These are phyloP conservation scores for Syngnathus scovelli DNA, from an alignment of 2,113 vertebrate species.

Conservation along the genomic window DNA sequence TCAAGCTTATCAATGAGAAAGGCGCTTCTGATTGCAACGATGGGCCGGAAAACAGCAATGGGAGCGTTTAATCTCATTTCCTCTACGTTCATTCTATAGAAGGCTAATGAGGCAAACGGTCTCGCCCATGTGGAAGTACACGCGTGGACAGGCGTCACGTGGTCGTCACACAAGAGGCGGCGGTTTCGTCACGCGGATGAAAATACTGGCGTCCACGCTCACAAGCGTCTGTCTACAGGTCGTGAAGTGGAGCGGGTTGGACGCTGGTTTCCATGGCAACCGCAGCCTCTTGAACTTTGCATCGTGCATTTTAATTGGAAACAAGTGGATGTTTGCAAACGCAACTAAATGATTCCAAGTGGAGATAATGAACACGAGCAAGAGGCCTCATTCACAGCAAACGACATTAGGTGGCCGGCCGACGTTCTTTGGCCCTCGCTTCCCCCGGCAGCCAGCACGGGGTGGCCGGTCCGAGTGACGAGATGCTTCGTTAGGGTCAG, in stretches of 20 bases:
- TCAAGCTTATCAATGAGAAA: too few species aligned
- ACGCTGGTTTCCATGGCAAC: not conserved
- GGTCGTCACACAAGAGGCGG: conserved; percentile 20
- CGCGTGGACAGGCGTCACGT: conserved; percentile 15
- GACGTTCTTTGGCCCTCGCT: not conserved
- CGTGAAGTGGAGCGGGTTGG: not conserved
- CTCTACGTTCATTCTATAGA: conserved; percentile 41
- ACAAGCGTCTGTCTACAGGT: not conserved
- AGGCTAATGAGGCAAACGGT: conserved; percentile 44
- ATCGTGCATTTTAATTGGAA: not conserved
- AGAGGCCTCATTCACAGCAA: conserved; percentile 9
- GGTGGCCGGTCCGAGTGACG: not conserved
- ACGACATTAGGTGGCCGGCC: not conserved
- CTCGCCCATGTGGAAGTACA: conserved; percentile 22
- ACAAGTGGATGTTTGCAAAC: not conserved
- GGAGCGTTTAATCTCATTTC: conserved; percentile 41
- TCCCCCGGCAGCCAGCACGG: not conserved
- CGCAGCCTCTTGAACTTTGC: not conserved
- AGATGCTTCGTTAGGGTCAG: not conserved
- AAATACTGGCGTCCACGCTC: not conserved
- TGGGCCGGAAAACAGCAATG: not conserved
- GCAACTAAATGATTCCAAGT: not conserved
- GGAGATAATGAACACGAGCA: not conserved
- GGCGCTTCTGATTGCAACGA: not conserved
- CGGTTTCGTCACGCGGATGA: too few species aligned